Evolutionary conservation across 1,140 invertebrate genomes (phyloP), one percentile per base, ranked within the genome.

Genomic region (Meteorus sp.): DNA sequence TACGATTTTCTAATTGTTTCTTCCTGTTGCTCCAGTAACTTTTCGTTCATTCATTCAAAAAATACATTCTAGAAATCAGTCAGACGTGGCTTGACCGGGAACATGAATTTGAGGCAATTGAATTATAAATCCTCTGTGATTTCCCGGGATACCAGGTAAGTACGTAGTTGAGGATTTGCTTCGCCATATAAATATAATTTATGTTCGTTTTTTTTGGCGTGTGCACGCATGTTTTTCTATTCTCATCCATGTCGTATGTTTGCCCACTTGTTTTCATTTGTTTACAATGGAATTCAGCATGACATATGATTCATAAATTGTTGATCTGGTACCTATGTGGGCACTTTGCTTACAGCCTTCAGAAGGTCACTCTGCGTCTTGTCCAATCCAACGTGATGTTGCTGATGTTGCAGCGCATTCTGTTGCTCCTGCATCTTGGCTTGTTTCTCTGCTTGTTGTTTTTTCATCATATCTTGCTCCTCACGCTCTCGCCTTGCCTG

Each of bases 391-490:
- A 85, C 85, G 67, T 86, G 85, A 64, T 86, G 85, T 47, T 83
- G 83, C 45, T 85, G 84, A 67, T 86, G 83, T 70, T 86, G 85
- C 71, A 84, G 81, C 13, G 84, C 83, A 60, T 70, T 76, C 52
- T 80, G 76, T 53, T 80, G 78, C 48, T 80, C 76, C 69, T 80
- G 86, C 74, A 90, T 83, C 74, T 90, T 89, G 54, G 88, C 87
- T 73, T 90, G 89, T 76, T 91, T 92, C 78, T 91, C 89, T 60
- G 89, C 89, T 74, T 93, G 90, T 78, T 93, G 90, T 68, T 93
- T 91, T 78, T 94, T 94, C 83, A 93, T 89, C 74, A 90, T 85
- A 67, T 94, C 92, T 72, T 94, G 92, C 73, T 95, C 93, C 73
- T 94, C 92, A 31, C 92, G 83, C 71, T 95, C 93, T 56, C 92